Evolutionary conservation across 2,888 invertebrate species (phyloP), one percentile per base, ranked within the genome.

Genomic region (Chrysodeixis includens): DNA sequence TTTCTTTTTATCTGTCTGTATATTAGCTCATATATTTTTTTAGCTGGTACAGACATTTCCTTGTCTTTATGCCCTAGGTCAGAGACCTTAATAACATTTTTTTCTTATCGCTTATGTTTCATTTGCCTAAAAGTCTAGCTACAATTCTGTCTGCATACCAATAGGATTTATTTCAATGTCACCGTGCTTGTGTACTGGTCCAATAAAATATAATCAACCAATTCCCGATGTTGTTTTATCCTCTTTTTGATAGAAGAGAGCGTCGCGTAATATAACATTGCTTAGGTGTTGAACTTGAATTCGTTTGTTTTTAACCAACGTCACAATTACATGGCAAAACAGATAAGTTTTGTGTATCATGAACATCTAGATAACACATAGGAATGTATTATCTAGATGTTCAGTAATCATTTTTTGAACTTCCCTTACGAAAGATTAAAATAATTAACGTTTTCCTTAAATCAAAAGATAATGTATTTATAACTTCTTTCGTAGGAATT

Each of bases 261-360:
- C 2, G 26, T 26, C 26, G 26, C 26, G 26, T 4, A 4, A 26
- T 14, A 4, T 5, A 35, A 6, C 7, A 5, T 12, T n/a, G 40
- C n/a, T 14, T 5, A n/a, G 14, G 5, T n/a, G n/a, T 40, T n/a
- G 4, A 5, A 40, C n/a, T 40, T n/a, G 14, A 40, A 0, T 40
- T 40, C n/a, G n/a, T 0, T 40, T 40, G 40, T n/a, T 40, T 26
- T 40, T 40, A n/a, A n/a, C 40, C 40, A n/a, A n/a, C 40, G n/a
- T 40, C 40, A n/a, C 35, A 12, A 35, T 35, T 40, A 40, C 40
- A n/a, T 40, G 14, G 40, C 40, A 40, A n/a, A n/a, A n/a, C n/a
- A n/a, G 40, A 40, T 40, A 40, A 40, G 40, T 40, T 32, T n/a
- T n/a, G 40, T 40, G n/a, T 40, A 40, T 40, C 40, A n/a, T 40